Evolutionary conservation across 1,140 invertebrate genomes (phyloP).

Genomic region (Eupristina koningsbergeri): DNA sequence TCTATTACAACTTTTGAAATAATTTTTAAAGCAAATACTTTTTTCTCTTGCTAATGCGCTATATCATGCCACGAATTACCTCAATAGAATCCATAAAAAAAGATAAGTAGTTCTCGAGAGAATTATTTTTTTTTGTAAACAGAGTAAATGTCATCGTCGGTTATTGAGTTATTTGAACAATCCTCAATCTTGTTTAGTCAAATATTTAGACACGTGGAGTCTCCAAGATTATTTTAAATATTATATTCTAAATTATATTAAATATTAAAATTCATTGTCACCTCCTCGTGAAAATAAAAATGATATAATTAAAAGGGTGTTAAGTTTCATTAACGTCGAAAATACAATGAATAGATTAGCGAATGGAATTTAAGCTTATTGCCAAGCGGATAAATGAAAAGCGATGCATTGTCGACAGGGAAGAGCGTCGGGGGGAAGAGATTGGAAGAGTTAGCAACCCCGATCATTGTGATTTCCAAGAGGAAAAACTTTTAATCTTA

Average conservation of each 20-base stretch:
- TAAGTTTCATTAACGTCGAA: no score
- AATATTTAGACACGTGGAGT: background rate
- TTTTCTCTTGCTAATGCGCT: background rate
- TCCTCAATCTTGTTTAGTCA: background rate
- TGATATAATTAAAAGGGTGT: no score
- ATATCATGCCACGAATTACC: background rate
- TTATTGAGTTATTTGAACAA: background rate
- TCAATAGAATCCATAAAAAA: background rate
- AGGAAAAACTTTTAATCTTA: background rate
- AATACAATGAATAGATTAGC: no score
- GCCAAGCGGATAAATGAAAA: no score
- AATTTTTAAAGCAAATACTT: background rate
- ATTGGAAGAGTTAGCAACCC: background rate
- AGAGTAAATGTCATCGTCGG: background rate
- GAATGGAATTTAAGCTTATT: no score
- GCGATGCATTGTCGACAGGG: background rate
- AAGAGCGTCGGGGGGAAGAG: no score
- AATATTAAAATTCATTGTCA: background rate
- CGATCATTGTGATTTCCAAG: background rate
- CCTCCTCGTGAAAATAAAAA: background rate
- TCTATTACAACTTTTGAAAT: background rate
- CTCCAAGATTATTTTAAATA: background rate
- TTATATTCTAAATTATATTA: background rate
- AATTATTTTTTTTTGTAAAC: no score
- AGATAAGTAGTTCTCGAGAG: background rate